Conservation (phyloP, 1,140 invertebrate species). For the Helicoverpa zea region DNA sequence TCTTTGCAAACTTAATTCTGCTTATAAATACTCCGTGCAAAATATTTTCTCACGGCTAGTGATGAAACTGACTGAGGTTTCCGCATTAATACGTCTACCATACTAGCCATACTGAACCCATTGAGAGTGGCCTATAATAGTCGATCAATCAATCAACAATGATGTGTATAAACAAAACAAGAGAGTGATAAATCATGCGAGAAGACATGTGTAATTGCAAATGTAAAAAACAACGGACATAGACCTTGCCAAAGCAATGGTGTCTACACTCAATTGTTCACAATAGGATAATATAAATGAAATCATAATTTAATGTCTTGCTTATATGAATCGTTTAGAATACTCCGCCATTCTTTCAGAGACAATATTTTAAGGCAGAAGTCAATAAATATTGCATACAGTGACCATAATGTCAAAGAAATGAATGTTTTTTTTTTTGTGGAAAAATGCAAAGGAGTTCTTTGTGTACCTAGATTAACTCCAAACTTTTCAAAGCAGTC, state of each 20-base stretch:
- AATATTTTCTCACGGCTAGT: too few species aligned
- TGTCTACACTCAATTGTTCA: background rate
- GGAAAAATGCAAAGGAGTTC: too few species aligned
- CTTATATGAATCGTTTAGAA: background rate
- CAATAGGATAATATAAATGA: constrained; percentile 10
- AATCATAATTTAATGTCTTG: background rate
- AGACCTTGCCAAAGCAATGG: constrained; percentile 17
- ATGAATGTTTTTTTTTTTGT: too few species aligned
- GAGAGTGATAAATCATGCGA: constrained; percentile 37
- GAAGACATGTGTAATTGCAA: constrained; percentile 21
- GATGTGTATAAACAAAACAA: constrained; percentile 30
- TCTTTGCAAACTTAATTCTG: too few species aligned
- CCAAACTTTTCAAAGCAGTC: too few species aligned
- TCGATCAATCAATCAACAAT: constrained; percentile 43
- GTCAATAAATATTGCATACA: too few species aligned
- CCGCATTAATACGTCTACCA: background rate
- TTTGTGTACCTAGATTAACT: too few species aligned
- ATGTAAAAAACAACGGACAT: constrained; percentile 1
- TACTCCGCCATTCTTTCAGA: background rate
- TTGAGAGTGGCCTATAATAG: constrained; percentile 5
- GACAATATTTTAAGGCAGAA: background rate
- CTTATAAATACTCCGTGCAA: too few species aligned
- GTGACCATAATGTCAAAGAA: too few species aligned
- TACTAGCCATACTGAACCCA: background rate
- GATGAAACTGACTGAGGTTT: too few species aligned